Conservation (phyloP, 2,888 invertebrate genomes). For the Zeuzera pyrina region DNA sequence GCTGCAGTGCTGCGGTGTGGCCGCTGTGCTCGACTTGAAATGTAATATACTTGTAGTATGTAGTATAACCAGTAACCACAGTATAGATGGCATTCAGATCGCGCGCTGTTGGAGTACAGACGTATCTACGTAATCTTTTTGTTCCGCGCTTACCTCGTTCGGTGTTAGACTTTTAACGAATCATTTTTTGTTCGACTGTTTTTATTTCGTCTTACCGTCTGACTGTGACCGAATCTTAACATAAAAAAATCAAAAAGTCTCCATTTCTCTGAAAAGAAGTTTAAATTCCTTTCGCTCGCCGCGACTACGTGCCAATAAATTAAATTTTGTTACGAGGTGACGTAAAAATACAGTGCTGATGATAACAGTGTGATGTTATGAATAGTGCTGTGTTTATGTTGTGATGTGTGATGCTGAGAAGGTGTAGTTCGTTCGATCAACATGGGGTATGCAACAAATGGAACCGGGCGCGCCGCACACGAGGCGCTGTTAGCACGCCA, state of each 20-base stretch:
- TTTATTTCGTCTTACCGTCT: slow-evolving; percentile 25
- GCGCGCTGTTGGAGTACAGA: slow-evolving; percentile 43
- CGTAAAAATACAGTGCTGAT: slow-evolving; percentile 45
- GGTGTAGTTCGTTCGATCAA: slow-evolving; percentile 34
- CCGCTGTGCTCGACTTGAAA: too few species aligned
- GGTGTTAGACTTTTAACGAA: slow-evolving; percentile 24
- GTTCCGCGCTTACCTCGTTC: background rate
- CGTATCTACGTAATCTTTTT: slow-evolving; percentile 23
- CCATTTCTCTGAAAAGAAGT: slow-evolving; percentile 14
- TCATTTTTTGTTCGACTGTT: slow-evolving; percentile 33
- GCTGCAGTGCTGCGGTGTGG: too few species aligned
- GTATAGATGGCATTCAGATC: slow-evolving; percentile 56
- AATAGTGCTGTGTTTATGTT: slow-evolving; percentile 61
- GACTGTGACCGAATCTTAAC: slow-evolving; percentile 21
- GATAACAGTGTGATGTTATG: slow-evolving; percentile 62
- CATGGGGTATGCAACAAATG: slow-evolving; percentile 90
- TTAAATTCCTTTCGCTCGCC: slow-evolving; percentile 17
- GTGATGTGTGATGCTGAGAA: slow-evolving; percentile 49
- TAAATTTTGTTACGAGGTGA: slow-evolving; percentile 32
- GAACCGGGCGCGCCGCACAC: slow-evolving; percentile 91
- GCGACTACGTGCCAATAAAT: slow-evolving; percentile 26
- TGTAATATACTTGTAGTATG: too few species aligned
- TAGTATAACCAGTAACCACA: too few species aligned
- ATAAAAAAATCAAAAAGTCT: slow-evolving; percentile 21
- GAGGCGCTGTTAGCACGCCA: slow-evolving; percentile 92